Percentiles rank a stretch among this genome's conserved stretches.
Evolutionary conservation across 1,140 invertebrate species (phyloP).

Genomic region (Anagrus nilaparvatae): DNA sequence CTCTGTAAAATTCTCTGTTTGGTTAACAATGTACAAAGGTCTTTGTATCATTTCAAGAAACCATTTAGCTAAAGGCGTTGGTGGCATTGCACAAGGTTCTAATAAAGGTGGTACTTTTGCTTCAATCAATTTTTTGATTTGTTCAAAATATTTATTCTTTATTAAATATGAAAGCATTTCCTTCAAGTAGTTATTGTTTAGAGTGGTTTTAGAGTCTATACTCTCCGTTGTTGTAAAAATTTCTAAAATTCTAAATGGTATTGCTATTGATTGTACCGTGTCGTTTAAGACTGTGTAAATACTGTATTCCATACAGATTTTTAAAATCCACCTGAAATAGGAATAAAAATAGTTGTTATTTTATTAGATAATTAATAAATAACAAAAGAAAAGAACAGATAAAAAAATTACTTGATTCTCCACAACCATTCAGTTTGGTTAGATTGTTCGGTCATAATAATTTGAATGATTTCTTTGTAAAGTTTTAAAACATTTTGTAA

Average conservation of each 20-base stretch:
- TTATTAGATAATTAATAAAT: conserved; percentile 8
- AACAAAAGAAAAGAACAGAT: conserved; percentile 24
- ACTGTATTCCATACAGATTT: conserved; percentile 31
- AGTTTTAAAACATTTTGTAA: conserved; percentile 50
- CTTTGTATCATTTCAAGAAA: conserved; percentile 66
- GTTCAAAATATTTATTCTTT: conserved; percentile 57
- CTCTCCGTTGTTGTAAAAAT: conserved; percentile 57
- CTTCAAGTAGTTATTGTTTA: conserved; percentile 23
- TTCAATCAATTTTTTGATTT: conserved; percentile 60
- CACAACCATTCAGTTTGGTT: conserved; percentile 49
- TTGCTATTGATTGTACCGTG: conserved; percentile 49
- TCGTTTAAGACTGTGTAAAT: conserved; percentile 30
- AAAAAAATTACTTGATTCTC: conserved; percentile 49
- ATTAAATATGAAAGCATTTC: conserved; percentile 34
- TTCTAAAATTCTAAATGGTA: conserved; percentile 67
- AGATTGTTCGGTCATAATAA: conserved; percentile 41
- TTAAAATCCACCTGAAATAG: conserved; percentile 29
- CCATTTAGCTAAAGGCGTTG: conserved; percentile 62
- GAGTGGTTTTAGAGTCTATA: conserved; percentile 40
- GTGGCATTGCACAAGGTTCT: conserved; percentile 56
- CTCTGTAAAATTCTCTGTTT: conserved; percentile 24
- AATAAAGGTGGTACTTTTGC: conserved; percentile 60
- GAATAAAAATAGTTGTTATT: background rate
- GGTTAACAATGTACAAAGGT: conserved; percentile 50
- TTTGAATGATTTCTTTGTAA: conserved; percentile 47